phyloP scores from a whole-genome alignment of 2,888 invertebrate genomes.

The Idaea dimidiata region DNA sequence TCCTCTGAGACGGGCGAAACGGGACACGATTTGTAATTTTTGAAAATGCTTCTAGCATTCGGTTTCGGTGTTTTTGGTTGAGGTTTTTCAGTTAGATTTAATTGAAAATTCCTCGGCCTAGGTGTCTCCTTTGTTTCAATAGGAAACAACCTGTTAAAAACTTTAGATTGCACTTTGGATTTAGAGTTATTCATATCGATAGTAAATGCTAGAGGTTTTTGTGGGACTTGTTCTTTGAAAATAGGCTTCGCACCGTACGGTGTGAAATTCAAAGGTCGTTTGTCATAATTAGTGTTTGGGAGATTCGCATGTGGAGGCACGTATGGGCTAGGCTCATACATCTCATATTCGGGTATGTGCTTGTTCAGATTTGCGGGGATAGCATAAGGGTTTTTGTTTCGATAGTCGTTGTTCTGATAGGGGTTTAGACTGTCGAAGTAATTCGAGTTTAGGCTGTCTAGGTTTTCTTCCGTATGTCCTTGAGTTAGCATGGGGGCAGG shows the following conservation, averaged over 20 bases:
- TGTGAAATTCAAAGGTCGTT: slow-evolving; percentile 43
- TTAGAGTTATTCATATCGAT: slow-evolving; percentile 56
- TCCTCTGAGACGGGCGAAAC: slow-evolving; percentile 92
- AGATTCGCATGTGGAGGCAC: slow-evolving; percentile 71
- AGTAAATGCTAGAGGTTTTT: slow-evolving; percentile 58
- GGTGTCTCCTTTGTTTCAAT: slow-evolving; percentile 38
- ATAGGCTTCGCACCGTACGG: slow-evolving; percentile 53
- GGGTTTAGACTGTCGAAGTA: slow-evolving; percentile 72
- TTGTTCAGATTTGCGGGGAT: slow-evolving; percentile 75
- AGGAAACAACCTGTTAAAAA: slow-evolving; percentile 69
- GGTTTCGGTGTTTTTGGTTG: slow-evolving; percentile 58
- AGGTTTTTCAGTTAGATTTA: slow-evolving; percentile 65
- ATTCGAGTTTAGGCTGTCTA: slow-evolving; percentile 69
- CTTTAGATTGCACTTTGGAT: slow-evolving; percentile 53
- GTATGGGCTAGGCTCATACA: slow-evolving; percentile 60
- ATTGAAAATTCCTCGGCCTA: slow-evolving; percentile 65
- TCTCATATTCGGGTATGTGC: slow-evolving; percentile 65
- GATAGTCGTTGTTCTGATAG: slow-evolving; percentile 58
- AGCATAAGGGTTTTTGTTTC: slow-evolving; percentile 75
- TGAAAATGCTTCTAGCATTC: slow-evolving; percentile 78
- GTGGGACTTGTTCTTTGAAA: slow-evolving; percentile 60
- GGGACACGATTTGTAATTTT: slow-evolving; percentile 88
- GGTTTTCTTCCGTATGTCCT: slow-evolving; percentile 64
- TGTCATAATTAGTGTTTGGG: slow-evolving; percentile 37
- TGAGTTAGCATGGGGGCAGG: slow-evolving; percentile 61